Evolutionary conservation across 2,888 invertebrate genomes (phyloP).

Genomic region (Drosophila barbarae): DNA sequence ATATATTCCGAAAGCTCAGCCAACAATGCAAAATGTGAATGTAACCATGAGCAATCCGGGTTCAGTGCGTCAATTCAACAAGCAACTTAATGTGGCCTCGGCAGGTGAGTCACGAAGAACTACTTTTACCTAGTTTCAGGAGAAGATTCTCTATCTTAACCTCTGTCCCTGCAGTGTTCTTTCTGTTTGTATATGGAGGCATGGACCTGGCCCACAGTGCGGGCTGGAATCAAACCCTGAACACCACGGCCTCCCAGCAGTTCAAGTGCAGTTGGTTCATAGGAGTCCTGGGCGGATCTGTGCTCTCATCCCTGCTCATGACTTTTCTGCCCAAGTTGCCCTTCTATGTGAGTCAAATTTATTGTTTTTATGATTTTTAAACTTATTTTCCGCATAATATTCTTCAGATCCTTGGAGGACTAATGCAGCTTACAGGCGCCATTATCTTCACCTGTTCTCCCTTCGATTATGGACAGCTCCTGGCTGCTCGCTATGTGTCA

Average conservation of each 20-base stretch:
- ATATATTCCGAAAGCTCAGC: neutral
- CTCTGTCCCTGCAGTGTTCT: slow-evolving; percentile 42
- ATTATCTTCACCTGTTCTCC: slow-evolving; percentile 64
- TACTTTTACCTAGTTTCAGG: neutral
- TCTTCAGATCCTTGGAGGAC: slow-evolving; percentile 8
- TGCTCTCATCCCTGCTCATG: slow-evolving; percentile 49
- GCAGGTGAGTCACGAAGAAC: slow-evolving; percentile 3
- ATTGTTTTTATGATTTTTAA: rapidly evolving
- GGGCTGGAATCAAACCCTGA: slow-evolving; percentile 55
- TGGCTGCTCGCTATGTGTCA: slow-evolving; percentile 69
- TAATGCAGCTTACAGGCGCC: slow-evolving; percentile 58
- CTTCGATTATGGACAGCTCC: slow-evolving; percentile 46
- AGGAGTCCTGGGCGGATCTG: slow-evolving; percentile 67
- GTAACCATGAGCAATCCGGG: slow-evolving; percentile 20
- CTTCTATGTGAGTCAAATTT: slow-evolving; percentile 51
- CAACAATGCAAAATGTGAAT: slow-evolving; percentile 18
- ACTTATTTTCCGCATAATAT: neutral
- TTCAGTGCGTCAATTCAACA: slow-evolving; percentile 14
- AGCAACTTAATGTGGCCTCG: slow-evolving; percentile 21
- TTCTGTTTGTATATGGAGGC: slow-evolving; percentile 65
- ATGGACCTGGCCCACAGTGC: slow-evolving; percentile 69
- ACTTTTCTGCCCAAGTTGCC: slow-evolving; percentile 50
- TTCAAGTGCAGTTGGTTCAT: slow-evolving; percentile 71
- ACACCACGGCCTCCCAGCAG: slow-evolving; percentile 34
- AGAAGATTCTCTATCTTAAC: neutral